Conservation (phyloP, 1,140 invertebrate species). For the Drosophila busckii region DNA sequence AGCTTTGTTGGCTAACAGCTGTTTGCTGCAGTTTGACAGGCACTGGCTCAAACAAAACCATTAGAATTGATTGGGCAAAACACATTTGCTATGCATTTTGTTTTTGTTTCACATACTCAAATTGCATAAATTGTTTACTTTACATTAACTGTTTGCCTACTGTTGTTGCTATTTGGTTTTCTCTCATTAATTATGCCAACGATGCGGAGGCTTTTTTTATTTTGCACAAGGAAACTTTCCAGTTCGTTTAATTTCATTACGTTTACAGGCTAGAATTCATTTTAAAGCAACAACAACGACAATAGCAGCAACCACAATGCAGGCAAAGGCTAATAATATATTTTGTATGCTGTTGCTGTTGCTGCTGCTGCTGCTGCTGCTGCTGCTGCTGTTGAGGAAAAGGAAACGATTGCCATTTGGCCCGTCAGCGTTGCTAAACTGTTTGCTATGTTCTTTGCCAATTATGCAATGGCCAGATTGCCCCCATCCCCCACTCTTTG, state of each 20-base stretch:
- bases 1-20: too few species aligned
- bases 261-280: slow-evolving; percentile 52
- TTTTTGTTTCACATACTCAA: slow-evolving; percentile 2
- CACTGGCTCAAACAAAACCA: too few species aligned
- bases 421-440: too few species aligned
- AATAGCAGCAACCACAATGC: slow-evolving; percentile 16
- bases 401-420: slow-evolving; percentile 34
- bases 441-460: slow-evolving; percentile 38
- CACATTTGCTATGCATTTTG: slow-evolving; percentile 1
- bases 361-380: slow-evolving; percentile 15
- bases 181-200: slow-evolving; percentile 65
- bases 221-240: slow-evolving; percentile 71
- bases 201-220: slow-evolving; percentile 48
- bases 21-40: not conserved
- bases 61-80: too few species aligned
- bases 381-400: slow-evolving; percentile 14
- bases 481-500: too few species aligned
- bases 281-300: slow-evolving; percentile 4
- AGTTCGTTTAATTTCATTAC: slow-evolving; percentile 64
- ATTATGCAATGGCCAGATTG: slow-evolving; percentile 21
- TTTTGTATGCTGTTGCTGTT: slow-evolving; percentile 8
- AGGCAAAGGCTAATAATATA: slow-evolving; percentile 37
- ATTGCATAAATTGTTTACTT: slow-evolving; percentile 16
- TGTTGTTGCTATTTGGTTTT: slow-evolving; percentile 36
- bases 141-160: slow-evolving; percentile 11